Conservation (phyloP, 1,140 invertebrate species). For the Lepidurus couesii region DNA sequence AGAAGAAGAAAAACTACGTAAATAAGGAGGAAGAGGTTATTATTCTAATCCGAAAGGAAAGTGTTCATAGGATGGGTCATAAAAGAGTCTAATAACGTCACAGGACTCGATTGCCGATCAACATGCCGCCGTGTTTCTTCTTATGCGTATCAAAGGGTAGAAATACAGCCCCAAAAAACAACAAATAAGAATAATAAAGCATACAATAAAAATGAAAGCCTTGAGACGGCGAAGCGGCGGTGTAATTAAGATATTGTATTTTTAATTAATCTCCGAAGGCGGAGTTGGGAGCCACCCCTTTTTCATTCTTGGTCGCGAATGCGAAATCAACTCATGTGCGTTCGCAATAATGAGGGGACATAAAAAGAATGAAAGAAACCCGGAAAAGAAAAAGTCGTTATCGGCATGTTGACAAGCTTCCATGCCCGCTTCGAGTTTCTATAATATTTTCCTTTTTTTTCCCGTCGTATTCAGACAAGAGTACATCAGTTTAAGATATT, state of each 20-base stretch:
- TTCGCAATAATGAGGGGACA: not conserved
- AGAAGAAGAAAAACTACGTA: constrained; percentile 9
- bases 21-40: constrained; percentile 9
- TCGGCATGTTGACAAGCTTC: constrained; percentile 16
- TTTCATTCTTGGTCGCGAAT: constrained; percentile 20
- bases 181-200: not conserved
- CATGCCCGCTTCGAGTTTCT: not conserved
- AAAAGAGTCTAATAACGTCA: not conserved
- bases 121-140: constrained; percentile 14
- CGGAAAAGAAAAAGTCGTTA: not conserved
- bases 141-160: not conserved
- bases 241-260: constrained; percentile 17
- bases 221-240: not conserved
- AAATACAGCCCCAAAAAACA: not conserved
- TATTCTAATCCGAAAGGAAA: constrained; percentile 20
- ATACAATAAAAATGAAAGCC: not conserved
- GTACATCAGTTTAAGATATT: constrained; percentile 12
- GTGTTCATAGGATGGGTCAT: not conserved
- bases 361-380: not conserved
- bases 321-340: not conserved
- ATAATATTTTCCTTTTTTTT: not conserved
- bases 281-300: not conserved
- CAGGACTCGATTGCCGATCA: constrained; percentile 13
- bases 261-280: constrained; percentile 22
- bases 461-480: not conserved